phyloP scores from a whole-genome alignment of 1,140 invertebrate genomes.

The Drosophila quadrilineata region DNA sequence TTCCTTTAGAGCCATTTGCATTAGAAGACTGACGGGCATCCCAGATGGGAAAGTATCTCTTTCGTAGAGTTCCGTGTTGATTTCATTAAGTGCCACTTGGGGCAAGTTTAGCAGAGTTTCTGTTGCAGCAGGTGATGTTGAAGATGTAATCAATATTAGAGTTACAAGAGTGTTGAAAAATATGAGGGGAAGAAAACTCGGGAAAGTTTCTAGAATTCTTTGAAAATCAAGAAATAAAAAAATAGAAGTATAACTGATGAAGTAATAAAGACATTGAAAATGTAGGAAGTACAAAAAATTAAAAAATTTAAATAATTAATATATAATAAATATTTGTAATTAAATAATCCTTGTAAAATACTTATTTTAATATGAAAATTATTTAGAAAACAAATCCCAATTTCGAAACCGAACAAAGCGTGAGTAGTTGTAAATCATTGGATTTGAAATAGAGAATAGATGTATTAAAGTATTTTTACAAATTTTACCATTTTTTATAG shows the following conservation, averaged over 20 bases:
- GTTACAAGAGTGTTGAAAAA: not conserved
- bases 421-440: too few relatives aligned
- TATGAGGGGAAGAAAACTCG: not conserved
- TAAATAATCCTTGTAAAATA: too few relatives aligned
- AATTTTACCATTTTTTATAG: too few relatives aligned
- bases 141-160: conserved; percentile 5
- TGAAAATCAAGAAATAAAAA: not conserved
- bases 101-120: not conserved
- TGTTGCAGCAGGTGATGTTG: not conserved
- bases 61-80: not conserved
- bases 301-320: not conserved
- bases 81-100: conserved; percentile 18
- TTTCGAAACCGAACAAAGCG: too few relatives aligned
- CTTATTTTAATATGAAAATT: too few relatives aligned
- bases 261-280: too few relatives aligned
- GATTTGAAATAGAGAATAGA: too few relatives aligned
- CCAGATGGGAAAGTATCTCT: not conserved
- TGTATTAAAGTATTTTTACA: too few relatives aligned
- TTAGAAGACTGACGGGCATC: not conserved
- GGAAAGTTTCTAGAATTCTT: not conserved
- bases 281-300: too few relatives aligned
- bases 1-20: not conserved
- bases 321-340: not conserved
- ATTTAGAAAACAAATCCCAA: too few relatives aligned
- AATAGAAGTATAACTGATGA: too few relatives aligned